These are phyloP conservation scores for Drosophila lowei DNA, from an alignment of 1,140 invertebrate genomes.

Conservation along the genomic window DNA sequence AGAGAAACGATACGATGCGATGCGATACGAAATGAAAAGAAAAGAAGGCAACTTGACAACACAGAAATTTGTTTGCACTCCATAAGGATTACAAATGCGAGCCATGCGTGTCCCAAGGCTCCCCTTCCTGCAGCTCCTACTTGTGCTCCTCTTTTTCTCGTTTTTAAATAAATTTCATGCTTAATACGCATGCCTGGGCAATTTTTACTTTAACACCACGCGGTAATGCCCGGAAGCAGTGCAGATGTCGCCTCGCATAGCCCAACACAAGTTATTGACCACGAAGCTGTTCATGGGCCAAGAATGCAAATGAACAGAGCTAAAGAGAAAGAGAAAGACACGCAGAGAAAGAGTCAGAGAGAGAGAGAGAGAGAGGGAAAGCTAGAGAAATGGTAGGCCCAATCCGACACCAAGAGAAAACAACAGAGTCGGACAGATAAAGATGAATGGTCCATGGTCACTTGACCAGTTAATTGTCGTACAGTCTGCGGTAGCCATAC, in stretches of 20 bases:
- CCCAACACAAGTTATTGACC: slow-evolving; percentile 54
- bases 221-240: slow-evolving; percentile 75
- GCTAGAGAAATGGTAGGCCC: background rate
- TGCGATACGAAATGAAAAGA: slow-evolving; percentile 28
- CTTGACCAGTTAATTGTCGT: background rate
- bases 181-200: slow-evolving; percentile 77
- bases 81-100: slow-evolving; percentile 76
- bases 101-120: slow-evolving; percentile 31
- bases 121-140: slow-evolving; percentile 16
- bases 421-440: slow-evolving; percentile 1
- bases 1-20: slow-evolving; percentile 1
- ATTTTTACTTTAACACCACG: slow-evolving; percentile 80
- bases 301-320: slow-evolving; percentile 29
- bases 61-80: slow-evolving; percentile 81
- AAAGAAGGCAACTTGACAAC: slow-evolving; percentile 65
- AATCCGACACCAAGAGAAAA: background rate
- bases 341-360: background rate
- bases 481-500: too few species aligned
- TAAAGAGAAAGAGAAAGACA: background rate
- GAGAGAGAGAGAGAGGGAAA: background rate
- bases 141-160: slow-evolving; percentile 20
- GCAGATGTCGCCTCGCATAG: slow-evolving; percentile 70
- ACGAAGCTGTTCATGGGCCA: slow-evolving; percentile 8
- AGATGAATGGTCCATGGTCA: slow-evolving; percentile 1
- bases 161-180: slow-evolving; percentile 73